Evolutionary conservation across 2,888 invertebrate species (phyloP).

Genomic region (Sicus ferrugineus): DNA sequence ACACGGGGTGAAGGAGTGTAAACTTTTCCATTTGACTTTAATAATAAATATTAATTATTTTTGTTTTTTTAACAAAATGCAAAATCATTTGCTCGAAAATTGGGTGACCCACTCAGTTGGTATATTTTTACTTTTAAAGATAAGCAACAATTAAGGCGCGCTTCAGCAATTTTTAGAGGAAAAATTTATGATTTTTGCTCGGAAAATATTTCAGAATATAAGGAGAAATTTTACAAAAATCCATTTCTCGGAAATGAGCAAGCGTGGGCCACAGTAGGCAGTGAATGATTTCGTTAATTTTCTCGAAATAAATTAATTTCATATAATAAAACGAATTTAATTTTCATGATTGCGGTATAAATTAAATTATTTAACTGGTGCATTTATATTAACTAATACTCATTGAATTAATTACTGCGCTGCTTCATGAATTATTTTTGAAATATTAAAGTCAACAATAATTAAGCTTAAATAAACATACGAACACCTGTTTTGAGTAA

Average conservation of each 20-base stretch:
- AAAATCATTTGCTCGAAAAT: not conserved
- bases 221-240: too few relatives aligned
- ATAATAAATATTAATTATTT: not conserved
- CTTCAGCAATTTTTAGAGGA: too few relatives aligned
- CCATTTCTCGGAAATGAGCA: not conserved
- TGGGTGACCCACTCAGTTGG: conserved; percentile 15
- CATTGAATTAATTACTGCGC: not conserved
- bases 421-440: not conserved
- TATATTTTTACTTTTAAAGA: not conserved
- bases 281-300: not conserved
- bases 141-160: not conserved
- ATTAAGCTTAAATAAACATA: not conserved
- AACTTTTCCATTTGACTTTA: not conserved
- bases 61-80: not conserved
- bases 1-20: not conserved
- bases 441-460: not conserved
- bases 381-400: not conserved
- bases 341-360: not conserved
- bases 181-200: too few relatives aligned
- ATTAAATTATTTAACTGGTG: not conserved
- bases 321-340: not conserved
- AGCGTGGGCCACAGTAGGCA: not conserved
- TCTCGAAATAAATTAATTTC: not conserved
- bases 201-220: too few relatives aligned
- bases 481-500: too few relatives aligned